A percentile compares a stretch with the other conserved stretches of the same genome.
phyloP scores from a whole-genome alignment of 2,888 invertebrate genomes.

The Hemistola chrysoprasaria region DNA sequence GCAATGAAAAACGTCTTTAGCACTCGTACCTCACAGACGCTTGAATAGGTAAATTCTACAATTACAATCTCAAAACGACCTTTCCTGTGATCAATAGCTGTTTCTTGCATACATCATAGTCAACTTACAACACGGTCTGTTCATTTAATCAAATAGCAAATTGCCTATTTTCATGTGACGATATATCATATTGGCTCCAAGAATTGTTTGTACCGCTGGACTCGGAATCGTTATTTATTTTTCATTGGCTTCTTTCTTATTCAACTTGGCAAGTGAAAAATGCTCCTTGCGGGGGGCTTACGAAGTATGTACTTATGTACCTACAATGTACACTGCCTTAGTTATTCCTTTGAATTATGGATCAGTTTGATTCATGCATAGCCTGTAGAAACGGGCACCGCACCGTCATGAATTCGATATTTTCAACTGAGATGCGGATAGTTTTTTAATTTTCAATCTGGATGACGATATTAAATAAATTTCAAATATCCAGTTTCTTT shows the following conservation, averaged over 20 bases:
- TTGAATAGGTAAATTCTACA: slow-evolving; percentile 16
- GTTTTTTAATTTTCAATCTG: slow-evolving; percentile 32
- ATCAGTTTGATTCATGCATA: slow-evolving; percentile 67
- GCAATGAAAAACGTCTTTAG: slow-evolving; percentile 9
- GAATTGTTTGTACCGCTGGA: slow-evolving; percentile 46
- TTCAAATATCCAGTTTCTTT: too few relatives aligned
- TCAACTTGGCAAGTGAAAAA: slow-evolving; percentile 56
- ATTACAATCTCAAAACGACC: slow-evolving; percentile 26
- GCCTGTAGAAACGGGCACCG: slow-evolving; percentile 45
- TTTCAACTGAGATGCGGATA: slow-evolving; percentile 40
- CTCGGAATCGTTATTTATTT: slow-evolving; percentile 56
- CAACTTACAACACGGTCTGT: slow-evolving; percentile 19
- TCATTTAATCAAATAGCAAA: slow-evolving; percentile 31
- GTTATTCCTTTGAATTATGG: slow-evolving; percentile 74
- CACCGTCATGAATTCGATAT: slow-evolving; percentile 49
- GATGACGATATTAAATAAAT: slow-evolving; percentile 27
- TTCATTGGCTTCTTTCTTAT: slow-evolving; percentile 26
- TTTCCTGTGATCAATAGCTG: slow-evolving; percentile 24
- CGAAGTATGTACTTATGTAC: too few relatives aligned
- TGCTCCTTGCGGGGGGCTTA: slow-evolving; percentile 68
- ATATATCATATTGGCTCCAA: slow-evolving; percentile 52
- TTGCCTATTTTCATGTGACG: slow-evolving; percentile 38
- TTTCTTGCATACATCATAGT: slow-evolving; percentile 25
- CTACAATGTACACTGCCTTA: slow-evolving; percentile 57
- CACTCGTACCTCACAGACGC: slow-evolving; percentile 11